Evolutionary conservation across 2,113 vertebrate species (phyloP).

Genomic region (Limnothrissa miodon): DNA sequence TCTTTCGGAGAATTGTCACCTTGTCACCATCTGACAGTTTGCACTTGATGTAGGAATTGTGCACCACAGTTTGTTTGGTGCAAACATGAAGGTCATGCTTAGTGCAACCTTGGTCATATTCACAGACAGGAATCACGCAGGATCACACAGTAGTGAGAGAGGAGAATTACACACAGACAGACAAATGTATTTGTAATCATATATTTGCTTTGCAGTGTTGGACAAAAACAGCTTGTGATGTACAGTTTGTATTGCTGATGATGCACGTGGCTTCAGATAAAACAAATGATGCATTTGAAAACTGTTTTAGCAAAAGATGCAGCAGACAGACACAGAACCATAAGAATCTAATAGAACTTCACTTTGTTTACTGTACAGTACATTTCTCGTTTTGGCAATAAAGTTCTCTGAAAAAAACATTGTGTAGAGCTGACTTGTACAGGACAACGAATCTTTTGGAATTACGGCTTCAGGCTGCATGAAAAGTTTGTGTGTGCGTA

Average conservation of each 20-base stretch:
- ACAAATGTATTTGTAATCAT: not conserved
- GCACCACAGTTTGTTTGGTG: too few relatives aligned
- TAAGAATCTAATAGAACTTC: not conserved
- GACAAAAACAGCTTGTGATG: not conserved
- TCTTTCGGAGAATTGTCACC: too few relatives aligned
- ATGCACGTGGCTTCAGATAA: not conserved
- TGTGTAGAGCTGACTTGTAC: not conserved
- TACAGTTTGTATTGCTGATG: not conserved
- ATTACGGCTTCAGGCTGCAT: not conserved
- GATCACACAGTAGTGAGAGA: too few relatives aligned
- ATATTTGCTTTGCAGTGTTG: not conserved
- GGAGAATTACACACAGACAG: too few relatives aligned
- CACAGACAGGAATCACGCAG: too few relatives aligned
- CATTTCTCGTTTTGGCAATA: constrained; percentile 5
- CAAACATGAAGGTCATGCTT: too few relatives aligned
- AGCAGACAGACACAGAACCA: not conserved
- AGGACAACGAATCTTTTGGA: not conserved
- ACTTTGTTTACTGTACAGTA: not conserved
- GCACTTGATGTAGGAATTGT: too few relatives aligned
- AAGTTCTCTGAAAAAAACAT: not conserved
- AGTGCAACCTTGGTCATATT: too few relatives aligned
- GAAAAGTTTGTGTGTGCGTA: not conserved
- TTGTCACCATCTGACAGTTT: too few relatives aligned
- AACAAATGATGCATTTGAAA: not conserved
- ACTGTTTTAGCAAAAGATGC: not conserved